Percentiles rank a stretch among this genome's conserved stretches.
phyloP scores from a whole-genome alignment of 2,888 invertebrate genomes.

The Erebia aethiops region DNA sequence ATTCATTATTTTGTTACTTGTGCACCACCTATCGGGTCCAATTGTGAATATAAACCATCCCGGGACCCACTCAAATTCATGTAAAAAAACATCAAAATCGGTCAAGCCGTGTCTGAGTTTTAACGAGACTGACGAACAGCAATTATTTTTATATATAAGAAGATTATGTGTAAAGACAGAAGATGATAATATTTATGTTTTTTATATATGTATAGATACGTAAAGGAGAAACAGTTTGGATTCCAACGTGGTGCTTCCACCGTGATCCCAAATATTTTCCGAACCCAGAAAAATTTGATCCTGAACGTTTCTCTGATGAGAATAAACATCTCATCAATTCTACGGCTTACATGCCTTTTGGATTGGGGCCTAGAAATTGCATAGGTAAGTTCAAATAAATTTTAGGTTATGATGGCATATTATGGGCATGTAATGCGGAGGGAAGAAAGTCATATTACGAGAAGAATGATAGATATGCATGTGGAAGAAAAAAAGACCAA shows the following conservation, averaged over 20 bases:
- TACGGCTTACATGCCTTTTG: slow-evolving; percentile 78
- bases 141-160: no score
- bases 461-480: no score
- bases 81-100: no score
- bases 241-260: slow-evolving; percentile 74
- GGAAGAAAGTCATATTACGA: background rate
- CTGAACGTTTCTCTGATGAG: slow-evolving; percentile 82
- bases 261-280: slow-evolving; percentile 78
- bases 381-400: slow-evolving; percentile 67
- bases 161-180: no score
- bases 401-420: background rate
- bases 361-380: slow-evolving; percentile 85
- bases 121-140: background rate
- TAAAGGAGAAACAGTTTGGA: slow-evolving; percentile 56
- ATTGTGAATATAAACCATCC: no score
- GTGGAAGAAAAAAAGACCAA: no score
- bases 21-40: no score
- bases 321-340: slow-evolving; percentile 72
- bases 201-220: slow-evolving; percentile 46
- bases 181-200: background rate
- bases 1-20: background rate
- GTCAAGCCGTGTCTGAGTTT: no score
- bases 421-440: no score
- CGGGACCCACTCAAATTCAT: no score
- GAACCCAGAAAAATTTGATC: slow-evolving; percentile 82